Percentiles rank a stretch among this genome's conserved stretches.
These are phyloP conservation scores for Chloropsis hardwickii DNA, from an alignment of 2,113 vertebrate genomes.

Conservation along the genomic window DNA sequence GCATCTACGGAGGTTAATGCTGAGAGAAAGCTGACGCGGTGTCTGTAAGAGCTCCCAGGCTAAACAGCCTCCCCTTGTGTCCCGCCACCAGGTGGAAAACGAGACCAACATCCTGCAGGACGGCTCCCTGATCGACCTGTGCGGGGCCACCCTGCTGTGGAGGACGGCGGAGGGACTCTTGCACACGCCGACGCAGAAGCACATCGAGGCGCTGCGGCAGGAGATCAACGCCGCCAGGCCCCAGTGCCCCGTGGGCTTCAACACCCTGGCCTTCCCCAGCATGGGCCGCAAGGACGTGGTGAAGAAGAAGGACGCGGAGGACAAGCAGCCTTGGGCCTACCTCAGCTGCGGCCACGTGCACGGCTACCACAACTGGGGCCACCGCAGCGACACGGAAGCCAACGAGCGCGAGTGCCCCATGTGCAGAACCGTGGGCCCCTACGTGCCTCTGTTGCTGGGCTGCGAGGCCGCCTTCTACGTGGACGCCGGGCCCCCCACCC, in stretches of 20 bases:
- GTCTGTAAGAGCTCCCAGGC: background rate
- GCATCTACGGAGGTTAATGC: rapidly evolving
- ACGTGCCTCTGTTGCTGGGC: slow-evolving; percentile 95
- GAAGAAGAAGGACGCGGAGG: slow-evolving; percentile 67
- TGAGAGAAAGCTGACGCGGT: rapidly evolving
- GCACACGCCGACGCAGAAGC: slow-evolving; percentile 93
- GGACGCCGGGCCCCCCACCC: slow-evolving; percentile 90
- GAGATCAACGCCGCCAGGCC: slow-evolving; percentile 94
- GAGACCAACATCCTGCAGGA: slow-evolving; percentile 94
- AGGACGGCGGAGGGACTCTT: slow-evolving; percentile 92
- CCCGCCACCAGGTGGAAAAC: slow-evolving; percentile 82
- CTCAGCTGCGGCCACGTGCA: slow-evolving; percentile 95
- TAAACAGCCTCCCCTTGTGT: background rate
- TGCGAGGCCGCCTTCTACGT: slow-evolving; percentile 96
- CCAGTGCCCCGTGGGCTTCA: slow-evolving; percentile 94
- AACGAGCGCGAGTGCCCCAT: slow-evolving; percentile 95
- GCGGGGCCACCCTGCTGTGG: slow-evolving; percentile 95
- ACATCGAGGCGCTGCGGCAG: slow-evolving; percentile 95
- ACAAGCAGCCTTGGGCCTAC: slow-evolving; percentile 97
- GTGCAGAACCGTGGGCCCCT: slow-evolving; percentile 94
- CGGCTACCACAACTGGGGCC: slow-evolving; percentile 97
- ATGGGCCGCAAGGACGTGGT: slow-evolving; percentile 91
- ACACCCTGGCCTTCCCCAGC: slow-evolving; percentile 96
- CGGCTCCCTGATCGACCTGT: slow-evolving; percentile 94
- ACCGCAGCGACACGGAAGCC: slow-evolving; percentile 88